phyloP scores from a whole-genome alignment of 2,888 invertebrate species.

The Pseudococcus longispinus region DNA sequence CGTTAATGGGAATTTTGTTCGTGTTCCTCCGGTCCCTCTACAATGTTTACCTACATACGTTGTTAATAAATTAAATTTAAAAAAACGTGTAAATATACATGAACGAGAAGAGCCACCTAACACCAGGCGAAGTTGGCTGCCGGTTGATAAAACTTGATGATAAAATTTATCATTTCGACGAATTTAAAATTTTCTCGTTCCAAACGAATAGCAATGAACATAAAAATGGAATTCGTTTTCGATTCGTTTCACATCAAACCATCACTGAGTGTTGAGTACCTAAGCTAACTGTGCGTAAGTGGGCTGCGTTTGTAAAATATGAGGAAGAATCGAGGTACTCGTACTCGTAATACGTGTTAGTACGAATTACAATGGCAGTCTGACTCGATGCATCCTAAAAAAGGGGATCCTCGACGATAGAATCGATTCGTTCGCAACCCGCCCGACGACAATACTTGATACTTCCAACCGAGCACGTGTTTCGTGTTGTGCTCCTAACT shows the following conservation, averaged over 20 bases:
- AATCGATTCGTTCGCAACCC: slow-evolving; percentile 38
- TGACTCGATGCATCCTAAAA: slow-evolving; percentile 15
- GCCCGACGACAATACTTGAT: not conserved
- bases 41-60: not conserved
- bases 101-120: not conserved
- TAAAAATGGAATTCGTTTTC: not conserved
- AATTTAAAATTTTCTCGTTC: not conserved
- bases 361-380: not conserved
- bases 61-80: not conserved
- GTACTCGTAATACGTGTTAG: not conserved
- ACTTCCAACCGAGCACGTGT: slow-evolving; percentile 27
- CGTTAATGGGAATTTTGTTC: not conserved
- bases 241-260: no score
- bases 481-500: not conserved
- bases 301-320: no score
- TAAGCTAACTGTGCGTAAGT: no score
- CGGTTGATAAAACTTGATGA: not conserved
- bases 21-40: not conserved
- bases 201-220: not conserved
- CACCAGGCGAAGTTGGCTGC: not conserved
- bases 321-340: not conserved
- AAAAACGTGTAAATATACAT: not conserved
- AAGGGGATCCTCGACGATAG: slow-evolving; percentile 18
- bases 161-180: slow-evolving; percentile 12
- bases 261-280: no score